Percentiles rank a stretch among this genome's conserved stretches.
phyloP scores from a whole-genome alignment of 2,797 vertebrate species.

The Phrynocephalus forsythii region DNA sequence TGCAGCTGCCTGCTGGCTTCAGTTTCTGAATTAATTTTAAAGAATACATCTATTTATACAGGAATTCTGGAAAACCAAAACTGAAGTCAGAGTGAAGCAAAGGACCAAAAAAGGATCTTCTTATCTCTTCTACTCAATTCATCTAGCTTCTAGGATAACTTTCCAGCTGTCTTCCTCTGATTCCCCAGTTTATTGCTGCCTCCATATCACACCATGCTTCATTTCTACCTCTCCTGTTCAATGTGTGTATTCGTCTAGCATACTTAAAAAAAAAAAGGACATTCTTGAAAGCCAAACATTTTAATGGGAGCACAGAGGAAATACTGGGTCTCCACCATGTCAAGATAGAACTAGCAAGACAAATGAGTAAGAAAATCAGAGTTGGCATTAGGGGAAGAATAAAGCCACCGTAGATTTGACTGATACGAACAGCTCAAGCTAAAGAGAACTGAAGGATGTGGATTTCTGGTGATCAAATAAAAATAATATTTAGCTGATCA shows the following conservation, averaged over 20 bases:
- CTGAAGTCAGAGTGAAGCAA: not conserved
- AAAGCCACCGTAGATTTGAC: not conserved
- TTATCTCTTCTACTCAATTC: not conserved
- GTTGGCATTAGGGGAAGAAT: not conserved
- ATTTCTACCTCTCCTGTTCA: not conserved
- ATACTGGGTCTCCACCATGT: not conserved
- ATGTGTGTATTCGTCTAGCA: not conserved
- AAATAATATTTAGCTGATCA: not conserved
- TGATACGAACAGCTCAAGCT: not conserved
- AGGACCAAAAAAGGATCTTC: too few species aligned
- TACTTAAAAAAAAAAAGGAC: not conserved
- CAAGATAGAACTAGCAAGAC: not conserved
- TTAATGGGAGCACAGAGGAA: not conserved
- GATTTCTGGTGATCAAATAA: not conserved
- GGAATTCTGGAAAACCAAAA: not conserved
- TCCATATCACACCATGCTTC: not conserved
- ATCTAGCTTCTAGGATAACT: not conserved
- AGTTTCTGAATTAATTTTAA: not conserved
- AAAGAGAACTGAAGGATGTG: not conserved
- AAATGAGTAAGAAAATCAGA: conserved; percentile 8
- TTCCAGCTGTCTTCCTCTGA: not conserved
- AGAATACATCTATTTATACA: not conserved
- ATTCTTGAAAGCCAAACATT: not conserved
- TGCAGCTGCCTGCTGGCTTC: not conserved
- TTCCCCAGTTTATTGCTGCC: not conserved